These are phyloP conservation scores for Euglossa dilemma DNA, from an alignment of 1,140 invertebrate genomes.

Conservation along the genomic window DNA sequence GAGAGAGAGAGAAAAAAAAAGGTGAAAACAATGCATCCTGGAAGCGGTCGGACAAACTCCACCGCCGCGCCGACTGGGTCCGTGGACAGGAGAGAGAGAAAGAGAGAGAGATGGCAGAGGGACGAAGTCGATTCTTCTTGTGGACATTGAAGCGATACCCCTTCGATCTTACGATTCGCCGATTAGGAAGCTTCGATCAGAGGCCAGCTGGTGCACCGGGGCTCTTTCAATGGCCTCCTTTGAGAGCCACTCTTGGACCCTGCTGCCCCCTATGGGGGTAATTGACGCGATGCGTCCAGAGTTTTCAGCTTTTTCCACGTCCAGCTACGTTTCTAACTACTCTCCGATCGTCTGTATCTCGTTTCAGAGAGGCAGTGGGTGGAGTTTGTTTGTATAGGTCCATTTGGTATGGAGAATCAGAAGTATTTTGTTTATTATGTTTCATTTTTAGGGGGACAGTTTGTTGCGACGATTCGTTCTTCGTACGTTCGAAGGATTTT, in stretches of 20 bases:
- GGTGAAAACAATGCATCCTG: constrained; percentile 69
- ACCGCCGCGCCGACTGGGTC: not conserved
- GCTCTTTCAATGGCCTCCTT: not conserved
- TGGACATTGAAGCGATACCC: constrained; percentile 18
- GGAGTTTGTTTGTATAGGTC: no score
- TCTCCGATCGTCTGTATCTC: no score
- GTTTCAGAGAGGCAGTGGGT: no score
- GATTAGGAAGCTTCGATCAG: constrained; percentile 6
- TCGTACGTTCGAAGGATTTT: no score
- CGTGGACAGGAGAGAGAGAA: not conserved
- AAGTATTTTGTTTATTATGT: no score
- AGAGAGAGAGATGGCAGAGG: not conserved
- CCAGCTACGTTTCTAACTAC: no score
- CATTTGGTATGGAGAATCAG: no score
- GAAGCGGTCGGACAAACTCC: constrained; percentile 45
- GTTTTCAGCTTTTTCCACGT: no score
- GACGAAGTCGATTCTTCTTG: constrained; percentile 31
- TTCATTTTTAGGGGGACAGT: no score
- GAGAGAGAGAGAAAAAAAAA: constrained; percentile 34
- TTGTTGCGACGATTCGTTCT: no score
- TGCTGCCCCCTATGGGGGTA: no score
- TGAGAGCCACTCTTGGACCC: not conserved
- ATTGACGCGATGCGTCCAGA: no score
- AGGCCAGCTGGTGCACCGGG: not conserved
- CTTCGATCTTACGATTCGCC: not conserved